Evolutionary conservation across 1,140 invertebrate genomes (phyloP).

Genomic region (Mercenaria mercenaria): DNA sequence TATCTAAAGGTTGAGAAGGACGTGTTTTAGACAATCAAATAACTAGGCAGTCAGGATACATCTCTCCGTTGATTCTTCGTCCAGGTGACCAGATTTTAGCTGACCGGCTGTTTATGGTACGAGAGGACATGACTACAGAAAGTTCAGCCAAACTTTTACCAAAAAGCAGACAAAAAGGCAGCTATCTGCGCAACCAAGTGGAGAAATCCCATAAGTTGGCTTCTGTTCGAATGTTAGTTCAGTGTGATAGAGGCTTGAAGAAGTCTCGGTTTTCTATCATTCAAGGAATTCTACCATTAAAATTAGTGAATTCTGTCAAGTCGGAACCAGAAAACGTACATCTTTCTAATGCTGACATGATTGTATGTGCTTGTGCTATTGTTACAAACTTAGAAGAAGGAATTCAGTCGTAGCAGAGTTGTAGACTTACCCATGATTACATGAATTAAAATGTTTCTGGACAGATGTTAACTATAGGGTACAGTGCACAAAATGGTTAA

Average conservation of each 20-base stretch:
- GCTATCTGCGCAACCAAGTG: slow-evolving; percentile 63
- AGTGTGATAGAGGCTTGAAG: slow-evolving; percentile 69
- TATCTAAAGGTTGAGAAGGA: slow-evolving; percentile 54
- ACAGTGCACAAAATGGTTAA: too few species aligned
- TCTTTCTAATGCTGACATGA: background rate
- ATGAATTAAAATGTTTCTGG: too few species aligned
- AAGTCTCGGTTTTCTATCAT: slow-evolving; percentile 67
- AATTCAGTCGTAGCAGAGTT: background rate
- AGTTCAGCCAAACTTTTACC: slow-evolving; percentile 67
- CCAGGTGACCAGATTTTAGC: slow-evolving; percentile 69
- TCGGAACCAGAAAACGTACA: background rate
- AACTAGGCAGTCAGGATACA: slow-evolving; percentile 45
- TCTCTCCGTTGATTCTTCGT: slow-evolving; percentile 1
- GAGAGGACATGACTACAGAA: slow-evolving; percentile 64
- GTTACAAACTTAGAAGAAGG: slow-evolving; percentile 2
- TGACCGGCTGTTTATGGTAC: slow-evolving; percentile 66
- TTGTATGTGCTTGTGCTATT: slow-evolving; percentile 17
- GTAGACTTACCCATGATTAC: too few species aligned
- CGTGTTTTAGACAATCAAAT: slow-evolving; percentile 67
- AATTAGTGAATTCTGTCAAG: slow-evolving; percentile 5
- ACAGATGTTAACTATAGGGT: too few species aligned
- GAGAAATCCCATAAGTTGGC: slow-evolving; percentile 62
- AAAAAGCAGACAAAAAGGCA: slow-evolving; percentile 73
- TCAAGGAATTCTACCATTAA: slow-evolving; percentile 54
- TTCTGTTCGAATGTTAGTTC: slow-evolving; percentile 66